phyloP scores from a whole-genome alignment of 2,888 invertebrate species.

The Notocelia uddmanniana region DNA sequence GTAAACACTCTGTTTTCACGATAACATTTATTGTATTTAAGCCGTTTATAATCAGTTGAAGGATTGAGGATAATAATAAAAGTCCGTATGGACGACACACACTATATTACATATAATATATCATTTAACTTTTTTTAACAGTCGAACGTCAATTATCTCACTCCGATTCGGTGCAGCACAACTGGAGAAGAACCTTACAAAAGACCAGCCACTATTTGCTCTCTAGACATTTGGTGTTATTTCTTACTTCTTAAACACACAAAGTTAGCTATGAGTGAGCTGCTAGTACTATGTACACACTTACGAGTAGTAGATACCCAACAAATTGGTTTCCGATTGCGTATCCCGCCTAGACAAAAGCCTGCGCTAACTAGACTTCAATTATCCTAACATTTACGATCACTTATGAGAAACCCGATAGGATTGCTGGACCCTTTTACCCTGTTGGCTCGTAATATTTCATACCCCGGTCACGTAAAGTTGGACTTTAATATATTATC shows the following conservation, averaged over 20 bases:
- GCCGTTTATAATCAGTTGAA: not conserved
- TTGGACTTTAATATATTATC: conserved; percentile 29
- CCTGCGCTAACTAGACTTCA: not conserved
- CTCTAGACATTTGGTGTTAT: no score
- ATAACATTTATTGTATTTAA: conserved; percentile 7
- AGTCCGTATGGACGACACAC: no score
- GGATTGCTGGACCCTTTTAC: conserved; percentile 30
- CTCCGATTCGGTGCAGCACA: no score
- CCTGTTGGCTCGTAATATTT: conserved; percentile 29
- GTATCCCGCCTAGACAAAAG: not conserved
- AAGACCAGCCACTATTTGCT: no score
- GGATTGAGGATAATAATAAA: no score
- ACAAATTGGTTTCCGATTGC: not conserved
- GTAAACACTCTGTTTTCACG: conserved; percentile 14
- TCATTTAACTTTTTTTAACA: no score
- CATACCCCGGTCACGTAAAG: conserved; percentile 22
- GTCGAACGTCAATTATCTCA: no score
- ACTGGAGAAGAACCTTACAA: no score
- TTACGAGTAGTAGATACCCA: no score
- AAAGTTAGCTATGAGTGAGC: no score
- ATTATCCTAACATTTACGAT: not conserved
- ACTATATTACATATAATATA: no score
- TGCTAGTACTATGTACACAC: not conserved
- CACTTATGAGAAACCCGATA: conserved; percentile 19
- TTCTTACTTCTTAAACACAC: no score